Percentiles rank a stretch among this genome's conserved stretches.
Conservation (phyloP, 2,888 invertebrate species). For the Apodemia duryi region DNA sequence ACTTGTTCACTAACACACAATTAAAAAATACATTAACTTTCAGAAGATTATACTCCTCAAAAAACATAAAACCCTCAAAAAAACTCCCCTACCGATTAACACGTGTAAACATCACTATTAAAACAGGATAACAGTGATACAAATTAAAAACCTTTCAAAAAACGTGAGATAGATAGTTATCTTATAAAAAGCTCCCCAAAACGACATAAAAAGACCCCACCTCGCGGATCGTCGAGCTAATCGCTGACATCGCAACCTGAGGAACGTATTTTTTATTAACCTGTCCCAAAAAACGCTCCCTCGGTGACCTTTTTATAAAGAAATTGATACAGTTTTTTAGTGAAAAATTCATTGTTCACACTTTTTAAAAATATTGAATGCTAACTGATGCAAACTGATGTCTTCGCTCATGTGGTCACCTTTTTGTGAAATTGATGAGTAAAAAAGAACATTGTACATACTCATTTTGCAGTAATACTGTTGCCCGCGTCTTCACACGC, state of each 20-base stretch:
- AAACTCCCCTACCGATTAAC: slow-evolving; percentile 37
- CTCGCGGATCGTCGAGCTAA: slow-evolving; percentile 40
- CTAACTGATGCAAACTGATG: too few species aligned
- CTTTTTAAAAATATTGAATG: too few species aligned
- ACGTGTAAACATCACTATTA: slow-evolving; percentile 65
- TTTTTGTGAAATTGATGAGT: too few species aligned
- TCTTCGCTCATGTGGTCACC: too few species aligned
- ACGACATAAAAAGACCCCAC: slow-evolving; percentile 44
- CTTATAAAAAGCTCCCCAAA: slow-evolving; percentile 59
- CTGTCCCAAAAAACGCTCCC: slow-evolving; percentile 38
- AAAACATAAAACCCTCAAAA: slow-evolving; percentile 30
- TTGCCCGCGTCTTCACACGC: too few species aligned
- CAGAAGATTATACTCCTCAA: slow-evolving; percentile 13
- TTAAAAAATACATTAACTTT: neutral
- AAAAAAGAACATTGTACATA: too few species aligned
- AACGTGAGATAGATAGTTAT: slow-evolving; percentile 72
- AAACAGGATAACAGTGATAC: slow-evolving; percentile 55
- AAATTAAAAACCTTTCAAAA: slow-evolving; percentile 57
- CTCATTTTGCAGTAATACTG: too few species aligned
- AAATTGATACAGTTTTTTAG: neutral
- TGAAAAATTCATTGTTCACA: neutral
- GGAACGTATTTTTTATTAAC: slow-evolving; percentile 61
- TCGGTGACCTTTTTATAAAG: neutral
- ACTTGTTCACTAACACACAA: neutral
- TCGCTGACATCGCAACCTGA: slow-evolving; percentile 45